Evolutionary conservation across 2,113 vertebrate species (phyloP), one percentile per base, ranked within the genome.

Genomic region (Myrmecobius fasciatus): DNA sequence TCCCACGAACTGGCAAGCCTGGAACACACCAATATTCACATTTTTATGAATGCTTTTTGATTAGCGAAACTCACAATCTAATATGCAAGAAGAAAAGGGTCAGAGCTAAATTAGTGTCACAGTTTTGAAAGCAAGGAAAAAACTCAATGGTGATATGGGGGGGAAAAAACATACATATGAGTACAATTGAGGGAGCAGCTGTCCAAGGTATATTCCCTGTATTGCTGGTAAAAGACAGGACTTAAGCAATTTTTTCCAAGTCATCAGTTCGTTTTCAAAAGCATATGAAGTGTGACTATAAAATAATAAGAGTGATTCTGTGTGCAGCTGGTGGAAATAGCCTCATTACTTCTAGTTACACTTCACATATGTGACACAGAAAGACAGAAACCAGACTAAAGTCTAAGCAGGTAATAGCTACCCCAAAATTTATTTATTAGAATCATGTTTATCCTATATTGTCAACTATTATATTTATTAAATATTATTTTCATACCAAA

Each of bases 1-100:
- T 99, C 99, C 99, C 99, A 99, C 48, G 97, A 98, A 89, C 98
- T 97, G 94, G 98, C 97, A 91, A 99, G 97, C 11, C 99, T 99
- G 97, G 12, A 98, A 97, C 92, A 92, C 67, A 94, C 0, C 0
- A 20, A 91, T 17, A 47, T 0, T 67, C 90, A 53, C 43, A 67
- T 53, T 93, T 91, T 89, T 48, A 90, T 28, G 91, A 91, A 9
- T 52, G 11, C 2, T 88, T 31, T 28, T 22, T 24, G 47, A 28
- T 36, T 93, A 83, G 2, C 83, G 67, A 28, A 89, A 89, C 89
- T 94, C 31, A n/a, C 94, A 92, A 52, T 56, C 24, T 92, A 36
- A 83, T 6, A 26, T 0, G 60, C 56, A 67, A 90, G 43, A 28
- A 94, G 25, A 91, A 90, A 89, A 95, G 36, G 5, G n/a, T n/a